Base-by-base conservation (phyloP, 2,888 invertebrate genomes). In the Zygaena filipendulae region DNA sequence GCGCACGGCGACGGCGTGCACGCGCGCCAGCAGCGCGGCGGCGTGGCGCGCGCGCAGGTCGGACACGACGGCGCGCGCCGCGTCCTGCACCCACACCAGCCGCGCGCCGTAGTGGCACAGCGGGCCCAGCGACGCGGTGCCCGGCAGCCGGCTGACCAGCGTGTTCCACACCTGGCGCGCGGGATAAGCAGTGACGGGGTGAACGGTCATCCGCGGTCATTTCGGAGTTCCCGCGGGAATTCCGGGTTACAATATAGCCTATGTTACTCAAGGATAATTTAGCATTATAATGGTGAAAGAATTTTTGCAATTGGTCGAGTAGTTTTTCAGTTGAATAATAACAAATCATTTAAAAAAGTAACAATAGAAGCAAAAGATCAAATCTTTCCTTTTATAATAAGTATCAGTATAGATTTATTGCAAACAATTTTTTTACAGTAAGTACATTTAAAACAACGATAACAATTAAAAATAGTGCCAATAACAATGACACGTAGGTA, bases 71-170 rank as follows among this genome's bases (percentile, higher is more conserved):
- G 91, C 87, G 29, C 87, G 84, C 21, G 84, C 82, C 13, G 86
- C 84, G 32, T 88, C 87, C 48, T 89, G 87, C 2, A 94, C 81
- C 95, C 95, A 96, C 27, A 93, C 80, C 12, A 97, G 72, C 1
- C 92, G 86, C 19, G 88, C 87, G 38, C 92, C 88, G 59, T 91
- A 91, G 70, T 91, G 91, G 45, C 89, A 87, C 12, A 92, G 60
- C 0, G 91, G 88, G 4, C 91, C 90, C 43, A 86, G 82, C 29
- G 88, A 84, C 25, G 70, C 66, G 21, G 70, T 52, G 33, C 70
- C 74, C 1, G 64, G 50, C 21, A 79, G 42, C 14, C 67, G 63
- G 2, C 62, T 64, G 3, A 81, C 63, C 11, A 79, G 42, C 1
- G 74, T 59, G 7, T 62, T 58, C n/a, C 71, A 59, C 19, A 74